Conservation (phyloP, 2,888 invertebrate species). For the Trichopria drosophilae region DNA sequence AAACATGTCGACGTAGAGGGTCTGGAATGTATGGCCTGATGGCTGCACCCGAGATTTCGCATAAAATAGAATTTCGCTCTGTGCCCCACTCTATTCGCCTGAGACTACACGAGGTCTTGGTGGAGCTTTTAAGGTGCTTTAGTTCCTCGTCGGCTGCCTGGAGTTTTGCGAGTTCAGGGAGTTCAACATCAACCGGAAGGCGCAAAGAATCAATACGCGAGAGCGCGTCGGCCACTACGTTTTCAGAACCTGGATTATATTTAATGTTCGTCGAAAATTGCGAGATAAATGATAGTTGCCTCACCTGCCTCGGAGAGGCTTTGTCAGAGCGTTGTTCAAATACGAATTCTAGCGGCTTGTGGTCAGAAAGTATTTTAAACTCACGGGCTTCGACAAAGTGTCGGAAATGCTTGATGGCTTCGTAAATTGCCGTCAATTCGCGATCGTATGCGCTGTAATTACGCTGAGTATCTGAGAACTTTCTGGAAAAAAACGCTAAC, state of each 20-base stretch:
- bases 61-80: background rate
- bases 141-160: too few species aligned
- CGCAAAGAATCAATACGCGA: background rate
- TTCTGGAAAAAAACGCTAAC: conserved; percentile 27
- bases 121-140: too few species aligned
- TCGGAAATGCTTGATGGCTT: too few species aligned
- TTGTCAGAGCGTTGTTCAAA: background rate
- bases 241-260: conserved; percentile 1
- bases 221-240: conserved; percentile 9
- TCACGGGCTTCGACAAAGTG: background rate
- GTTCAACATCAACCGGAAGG: background rate
- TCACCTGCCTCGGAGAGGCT: background rate
- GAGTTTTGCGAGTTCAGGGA: background rate
- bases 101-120: too few species aligned
- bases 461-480: conserved; percentile 6
- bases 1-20: conserved; percentile 6
- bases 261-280: background rate
- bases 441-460: too few species aligned
- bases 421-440: too few species aligned
- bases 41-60: background rate
- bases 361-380: background rate
- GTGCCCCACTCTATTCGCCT: background rate
- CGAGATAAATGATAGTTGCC: background rate
- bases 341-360: background rate
- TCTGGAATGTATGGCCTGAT: conserved; percentile 26